Percentiles rank a stretch among this genome's conserved stretches.
Evolutionary conservation across 2,888 invertebrate species (phyloP).

Genomic region (Pandemis cinnamomeana): DNA sequence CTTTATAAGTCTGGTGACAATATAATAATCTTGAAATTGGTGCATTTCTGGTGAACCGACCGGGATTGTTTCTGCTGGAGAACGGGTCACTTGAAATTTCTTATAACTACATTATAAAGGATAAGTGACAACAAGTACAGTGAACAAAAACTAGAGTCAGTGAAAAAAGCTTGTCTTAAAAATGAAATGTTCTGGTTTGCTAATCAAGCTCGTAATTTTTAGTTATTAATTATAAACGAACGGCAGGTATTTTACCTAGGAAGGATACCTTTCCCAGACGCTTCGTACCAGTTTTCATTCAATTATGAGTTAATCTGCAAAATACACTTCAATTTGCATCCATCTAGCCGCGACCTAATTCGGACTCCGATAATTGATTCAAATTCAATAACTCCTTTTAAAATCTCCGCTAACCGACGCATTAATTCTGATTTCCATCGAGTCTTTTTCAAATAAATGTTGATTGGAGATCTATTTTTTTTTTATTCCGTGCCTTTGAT

Average conservation of each 20-base stretch:
- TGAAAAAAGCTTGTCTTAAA: no score
- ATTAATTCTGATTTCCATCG: constrained; percentile 49
- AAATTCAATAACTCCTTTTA: constrained; percentile 48
- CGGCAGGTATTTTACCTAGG: constrained; percentile 7
- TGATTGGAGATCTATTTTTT: constrained; percentile 49
- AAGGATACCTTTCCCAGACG: constrained; percentile 9
- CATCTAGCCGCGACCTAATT: constrained; percentile 43
- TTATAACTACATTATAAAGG: no score
- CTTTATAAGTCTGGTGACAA: no score
- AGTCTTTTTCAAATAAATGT: constrained; percentile 50
- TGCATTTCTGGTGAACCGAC: no score
- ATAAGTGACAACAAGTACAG: no score
- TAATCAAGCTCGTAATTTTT: background rate
- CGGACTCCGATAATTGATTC: constrained; percentile 49
- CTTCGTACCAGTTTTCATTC: constrained; percentile 30
- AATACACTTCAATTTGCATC: constrained; percentile 43
- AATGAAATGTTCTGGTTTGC: no score
- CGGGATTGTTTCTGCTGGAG: no score
- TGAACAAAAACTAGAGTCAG: no score
- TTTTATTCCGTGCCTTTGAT: constrained; percentile 37
- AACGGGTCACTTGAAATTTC: no score
- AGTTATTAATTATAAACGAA: background rate
- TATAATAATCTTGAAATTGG: no score
- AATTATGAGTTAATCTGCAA: constrained; percentile 39
- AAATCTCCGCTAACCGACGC: constrained; percentile 49